Evolutionary conservation across 53 echinoderm and acorn worm species (phyloP).

Genomic region (Holothuria scabra): DNA sequence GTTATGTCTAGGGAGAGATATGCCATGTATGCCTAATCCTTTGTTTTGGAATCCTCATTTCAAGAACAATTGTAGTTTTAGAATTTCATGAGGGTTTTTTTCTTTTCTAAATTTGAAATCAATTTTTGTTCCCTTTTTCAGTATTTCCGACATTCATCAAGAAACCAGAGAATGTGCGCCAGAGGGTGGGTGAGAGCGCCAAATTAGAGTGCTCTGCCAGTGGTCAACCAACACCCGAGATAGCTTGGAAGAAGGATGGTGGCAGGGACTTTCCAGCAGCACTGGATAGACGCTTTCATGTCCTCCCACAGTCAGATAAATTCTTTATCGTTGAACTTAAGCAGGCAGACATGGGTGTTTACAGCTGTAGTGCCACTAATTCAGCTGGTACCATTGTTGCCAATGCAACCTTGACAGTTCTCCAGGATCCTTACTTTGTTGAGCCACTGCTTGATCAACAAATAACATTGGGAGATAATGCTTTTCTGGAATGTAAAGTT

Average conservation of each 20-base stretch:
- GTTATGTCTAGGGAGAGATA: too few relatives aligned
- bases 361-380: conserved; percentile 90
- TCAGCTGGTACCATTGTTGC: conserved; percentile 85
- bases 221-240: conserved; percentile 87
- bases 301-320: conserved; percentile 71
- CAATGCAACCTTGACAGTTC: conserved; percentile 87
- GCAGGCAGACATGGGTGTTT: conserved; percentile 82
- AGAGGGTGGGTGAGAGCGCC: conserved; percentile 71
- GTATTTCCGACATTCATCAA: conserved; percentile 89
- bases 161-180: conserved; percentile 74
- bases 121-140: conserved; percentile 43
- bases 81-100: too few relatives aligned
- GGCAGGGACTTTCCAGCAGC: conserved; percentile 96
- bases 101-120: too few relatives aligned
- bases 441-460: conserved; percentile 60
- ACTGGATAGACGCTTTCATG: conserved; percentile 84
- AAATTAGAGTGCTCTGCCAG: conserved; percentile 84
- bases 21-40: too few relatives aligned
- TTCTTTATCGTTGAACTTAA: conserved; percentile 86
- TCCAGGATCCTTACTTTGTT: conserved; percentile 71
- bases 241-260: conserved; percentile 96
- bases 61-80: too few relatives aligned
- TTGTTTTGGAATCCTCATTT: too few relatives aligned
- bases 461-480: conserved; percentile 67
- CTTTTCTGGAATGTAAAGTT: conserved; percentile 84